Evolutionary conservation across 2,888 invertebrate species (phyloP), one percentile per base, ranked within the genome.

Genomic region (Branchinecta sandiegonensis): DNA sequence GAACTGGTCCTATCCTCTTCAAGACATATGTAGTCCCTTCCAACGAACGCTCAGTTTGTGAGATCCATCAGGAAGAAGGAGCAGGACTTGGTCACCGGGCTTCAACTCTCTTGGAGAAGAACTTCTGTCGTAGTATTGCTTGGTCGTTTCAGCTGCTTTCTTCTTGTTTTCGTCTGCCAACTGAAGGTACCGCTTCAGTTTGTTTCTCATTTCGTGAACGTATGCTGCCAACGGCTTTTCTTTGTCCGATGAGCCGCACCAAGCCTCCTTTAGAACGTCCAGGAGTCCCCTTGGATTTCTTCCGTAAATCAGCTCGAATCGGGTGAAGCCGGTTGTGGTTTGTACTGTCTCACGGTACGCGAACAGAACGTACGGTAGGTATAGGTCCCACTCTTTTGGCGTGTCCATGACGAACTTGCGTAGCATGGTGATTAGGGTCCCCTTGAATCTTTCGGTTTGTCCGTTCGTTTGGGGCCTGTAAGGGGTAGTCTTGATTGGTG

Each of bases 401-500:
- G 13, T 17, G 17, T 56, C 13, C 4, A 56, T 56, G 13, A 56
- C 56, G 17, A 56, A 37, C 37, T 37, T 37, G 37, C 37, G 37
- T 37, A 37, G 37, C 37, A 37, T 37, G 37, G 37, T 37, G 37
- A 37, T 37, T 37, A 37, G 37, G 37, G 37, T 37, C 37, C 37
- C 37, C 0, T 37, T 37, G 37, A 37, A 37, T 37, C 56, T 56
- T n/a, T n/a, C 14, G 13, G 56, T 56, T 17, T n/a, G n/a, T 56
- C 56, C 13, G 8, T 56, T 56, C 14, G 5, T 17, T 17, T 56
- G 56, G 4, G 56, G 56, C 13, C 14, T 13, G 56, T 13, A 56
- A 13, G 17, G 56, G 17, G 68, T 68, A n/a, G 65, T 66, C 17
- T 47, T 23, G 10, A 37, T 63, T 47, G 14, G 37, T 64, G 66